Conservation (phyloP, 1,140 invertebrate genomes). For the Penaeus chinensis region DNA sequence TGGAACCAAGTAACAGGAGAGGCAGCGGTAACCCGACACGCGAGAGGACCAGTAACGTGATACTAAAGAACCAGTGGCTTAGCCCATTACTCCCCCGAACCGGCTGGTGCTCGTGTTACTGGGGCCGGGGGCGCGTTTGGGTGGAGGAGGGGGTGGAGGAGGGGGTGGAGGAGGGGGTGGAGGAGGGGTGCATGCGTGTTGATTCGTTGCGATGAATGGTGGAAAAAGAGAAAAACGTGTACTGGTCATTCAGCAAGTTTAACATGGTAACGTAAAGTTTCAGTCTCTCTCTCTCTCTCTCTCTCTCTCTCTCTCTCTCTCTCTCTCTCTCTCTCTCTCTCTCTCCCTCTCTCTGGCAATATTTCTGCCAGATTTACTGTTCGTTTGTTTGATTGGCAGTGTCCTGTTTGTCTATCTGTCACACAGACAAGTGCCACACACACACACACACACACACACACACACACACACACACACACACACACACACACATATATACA, state of each 20-base stretch:
- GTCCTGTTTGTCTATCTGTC: too few species aligned
- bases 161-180: not conserved
- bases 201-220: not conserved
- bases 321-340: too few species aligned
- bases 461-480: too few species aligned
- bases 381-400: too few species aligned
- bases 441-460: too few species aligned
- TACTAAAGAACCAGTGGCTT: slow-evolving; percentile 54
- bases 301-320: too few species aligned
- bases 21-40: slow-evolving; percentile 29
- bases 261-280: not conserved
- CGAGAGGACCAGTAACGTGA: slow-evolving; percentile 22
- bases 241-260: not conserved
- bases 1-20: slow-evolving; percentile 20
- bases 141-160: not conserved
- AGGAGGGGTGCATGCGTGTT: not conserved
- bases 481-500: too few species aligned
- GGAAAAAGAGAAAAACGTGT: not conserved
- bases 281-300: too few species aligned
- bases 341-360: too few species aligned
- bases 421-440: too few species aligned
- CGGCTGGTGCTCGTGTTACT: slow-evolving; percentile 32
- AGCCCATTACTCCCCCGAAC: slow-evolving; percentile 51
- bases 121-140: not conserved
- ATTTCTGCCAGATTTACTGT: too few species aligned